These are phyloP conservation scores for Sebastes jordani DNA, from an alignment of 2,797 vertebrate species.

Conservation along the genomic window DNA sequence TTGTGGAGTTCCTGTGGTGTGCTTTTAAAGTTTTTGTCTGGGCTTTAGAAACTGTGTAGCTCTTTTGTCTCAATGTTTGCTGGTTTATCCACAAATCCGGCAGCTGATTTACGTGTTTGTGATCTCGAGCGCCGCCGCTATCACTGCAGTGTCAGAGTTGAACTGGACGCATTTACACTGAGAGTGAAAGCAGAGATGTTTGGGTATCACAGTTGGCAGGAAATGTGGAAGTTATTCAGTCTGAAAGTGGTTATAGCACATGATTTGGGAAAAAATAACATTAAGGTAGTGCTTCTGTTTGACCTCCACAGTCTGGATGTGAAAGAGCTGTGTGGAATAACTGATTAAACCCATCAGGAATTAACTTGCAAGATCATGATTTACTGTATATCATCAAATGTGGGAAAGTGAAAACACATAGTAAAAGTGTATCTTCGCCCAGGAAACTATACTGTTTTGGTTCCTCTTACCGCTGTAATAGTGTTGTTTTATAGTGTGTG, in stretches of 20 bases:
- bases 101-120: neutral
- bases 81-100: slow-evolving; percentile 5
- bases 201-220: neutral
- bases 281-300: neutral
- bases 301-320: neutral
- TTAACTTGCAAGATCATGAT: neutral
- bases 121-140: neutral
- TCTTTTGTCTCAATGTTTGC: slow-evolving; percentile 35
- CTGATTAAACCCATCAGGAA: neutral
- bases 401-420: neutral
- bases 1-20: slow-evolving; percentile 61
- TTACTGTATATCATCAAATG: neutral
- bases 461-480: neutral
- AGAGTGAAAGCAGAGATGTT: neutral
- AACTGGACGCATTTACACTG: neutral
- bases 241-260: neutral
- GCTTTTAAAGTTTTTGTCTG: slow-evolving; percentile 50
- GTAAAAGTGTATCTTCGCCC: neutral
- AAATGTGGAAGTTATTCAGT: neutral
- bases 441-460: neutral
- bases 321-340: neutral
- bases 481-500: neutral
- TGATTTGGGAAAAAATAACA: neutral
- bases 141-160: no score
- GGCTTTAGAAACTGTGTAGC: slow-evolving; percentile 16